phyloP scores from a whole-genome alignment of 2,113 vertebrate genomes.

The Otolemur garnettii region DNA sequence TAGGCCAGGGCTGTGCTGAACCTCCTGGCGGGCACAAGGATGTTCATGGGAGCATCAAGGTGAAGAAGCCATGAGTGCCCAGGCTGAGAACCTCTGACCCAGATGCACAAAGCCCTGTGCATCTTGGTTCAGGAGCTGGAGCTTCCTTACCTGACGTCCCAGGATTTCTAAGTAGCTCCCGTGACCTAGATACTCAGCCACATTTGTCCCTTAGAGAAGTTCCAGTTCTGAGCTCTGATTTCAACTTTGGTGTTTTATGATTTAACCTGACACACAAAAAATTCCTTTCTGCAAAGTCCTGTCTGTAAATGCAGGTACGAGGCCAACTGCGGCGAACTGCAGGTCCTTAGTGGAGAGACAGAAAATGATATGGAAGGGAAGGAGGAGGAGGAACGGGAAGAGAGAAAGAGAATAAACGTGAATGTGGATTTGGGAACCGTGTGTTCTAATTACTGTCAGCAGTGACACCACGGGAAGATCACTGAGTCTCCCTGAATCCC shows the following conservation, averaged over 20 bases:
- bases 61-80: too few species aligned
- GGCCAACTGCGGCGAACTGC: not conserved
- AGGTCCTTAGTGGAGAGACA: not conserved
- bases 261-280: not conserved
- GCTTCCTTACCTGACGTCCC: not conserved
- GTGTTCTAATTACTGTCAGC: not conserved
- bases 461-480: not conserved
- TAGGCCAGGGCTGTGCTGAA: not conserved
- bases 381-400: accelerated
- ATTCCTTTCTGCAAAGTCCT: not conserved
- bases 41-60: too few species aligned
- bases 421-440: not conserved
- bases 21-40: too few species aligned
- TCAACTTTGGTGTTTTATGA: not conserved
- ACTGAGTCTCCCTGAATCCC: not conserved
- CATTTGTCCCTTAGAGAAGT: not conserved
- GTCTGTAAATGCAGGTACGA: not conserved
- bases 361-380: not conserved
- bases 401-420: not conserved
- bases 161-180: not conserved
- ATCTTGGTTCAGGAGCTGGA: not conserved
- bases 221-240: not conserved
- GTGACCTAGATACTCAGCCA: not conserved
- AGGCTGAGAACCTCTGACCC: accelerated
- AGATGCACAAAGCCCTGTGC: accelerated